Base-by-base conservation (phyloP, 2,113 vertebrate genomes). In the Sinocyclocheilus rhinocerous region DNA sequence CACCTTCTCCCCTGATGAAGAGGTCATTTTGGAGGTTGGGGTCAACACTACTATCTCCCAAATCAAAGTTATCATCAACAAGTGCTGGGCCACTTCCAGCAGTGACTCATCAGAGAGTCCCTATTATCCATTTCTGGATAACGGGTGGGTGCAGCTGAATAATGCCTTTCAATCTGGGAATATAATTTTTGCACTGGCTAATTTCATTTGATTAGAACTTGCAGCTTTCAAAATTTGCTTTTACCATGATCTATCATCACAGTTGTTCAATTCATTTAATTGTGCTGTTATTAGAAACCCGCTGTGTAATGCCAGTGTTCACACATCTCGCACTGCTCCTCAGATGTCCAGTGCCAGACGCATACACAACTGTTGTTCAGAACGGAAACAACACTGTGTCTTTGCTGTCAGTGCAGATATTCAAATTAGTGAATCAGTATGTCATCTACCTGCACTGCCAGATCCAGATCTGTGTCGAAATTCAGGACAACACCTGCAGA, bases 81-180 rank as follows among this genome's bases (percentile, higher is more conserved):
- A 94, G 84, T 98, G 97, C 93, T 99, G 97, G 97, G 96, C 95
- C 0, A 97, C 97, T 0, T 94, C 96, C 1, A 94, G 93, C 57
- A 93, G 76, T 13, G 92, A 95, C 29, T 91, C 96, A 16, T 0
- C 22, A 26, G 94, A 95, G 83, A 24, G 81, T 0, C 13, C 84
- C 75, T 89, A 86, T 13, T 90, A 94, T 29, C n/a, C 86, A 80
- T 98, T 98, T 88, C 93, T 98, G 88, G 94, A 94, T 81, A 95
- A 96, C 90, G 96, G 97, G 97, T 98, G 86, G 50, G 87, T 29
- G 48, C 29, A 39, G 39, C 5, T 36, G 36, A 36, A 36, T 36
- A 36, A 36, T 36, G 36, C 36, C 48, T 50, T 67, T 67, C 6
- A 33, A 15, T 16, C 15, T 33, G 2, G 13, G 26, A 67, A 33